Conservation (phyloP, 2,888 invertebrate species). For the Gari tellinella region DNA sequence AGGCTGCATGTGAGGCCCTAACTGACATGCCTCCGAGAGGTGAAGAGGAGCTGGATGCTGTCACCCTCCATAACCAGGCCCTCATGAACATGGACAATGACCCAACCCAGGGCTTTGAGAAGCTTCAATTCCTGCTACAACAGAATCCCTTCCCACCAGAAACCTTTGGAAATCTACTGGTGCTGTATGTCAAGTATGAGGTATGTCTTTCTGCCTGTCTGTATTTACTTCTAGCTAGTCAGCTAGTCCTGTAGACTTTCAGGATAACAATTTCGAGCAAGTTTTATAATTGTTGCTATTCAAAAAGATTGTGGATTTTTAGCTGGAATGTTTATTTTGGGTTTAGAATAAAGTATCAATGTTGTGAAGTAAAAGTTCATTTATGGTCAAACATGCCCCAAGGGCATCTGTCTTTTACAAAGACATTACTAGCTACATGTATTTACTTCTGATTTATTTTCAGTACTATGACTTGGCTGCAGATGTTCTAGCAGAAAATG, state of each 20-base stretch:
- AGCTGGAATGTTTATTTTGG: too few relatives aligned
- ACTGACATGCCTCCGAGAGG: conserved; percentile 89
- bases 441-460: conserved; percentile 36
- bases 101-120: conserved; percentile 97
- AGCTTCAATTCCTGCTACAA: conserved; percentile 95
- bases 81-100: conserved; percentile 94
- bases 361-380: too few relatives aligned
- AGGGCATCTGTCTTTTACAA: too few relatives aligned
- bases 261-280: too few relatives aligned
- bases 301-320: too few relatives aligned
- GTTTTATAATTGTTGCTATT: too few relatives aligned
- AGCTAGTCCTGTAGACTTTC: too few relatives aligned
- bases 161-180: conserved; percentile 97
- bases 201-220: conserved; percentile 69
- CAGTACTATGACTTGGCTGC: conserved; percentile 97
- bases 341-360: too few relatives aligned
- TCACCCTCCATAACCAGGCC: conserved; percentile 98
- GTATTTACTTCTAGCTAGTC: not conserved
- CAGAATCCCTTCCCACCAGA: conserved; percentile 99
- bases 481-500: conserved; percentile 98
- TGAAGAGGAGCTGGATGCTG: conserved; percentile 98
- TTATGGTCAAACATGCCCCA: too few relatives aligned
- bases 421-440: not conserved
- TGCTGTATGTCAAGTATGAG: conserved; percentile 98
- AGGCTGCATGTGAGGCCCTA: conserved; percentile 89